Conservation (phyloP, 2,113 vertebrate species). For the Coturnix japonica region DNA sequence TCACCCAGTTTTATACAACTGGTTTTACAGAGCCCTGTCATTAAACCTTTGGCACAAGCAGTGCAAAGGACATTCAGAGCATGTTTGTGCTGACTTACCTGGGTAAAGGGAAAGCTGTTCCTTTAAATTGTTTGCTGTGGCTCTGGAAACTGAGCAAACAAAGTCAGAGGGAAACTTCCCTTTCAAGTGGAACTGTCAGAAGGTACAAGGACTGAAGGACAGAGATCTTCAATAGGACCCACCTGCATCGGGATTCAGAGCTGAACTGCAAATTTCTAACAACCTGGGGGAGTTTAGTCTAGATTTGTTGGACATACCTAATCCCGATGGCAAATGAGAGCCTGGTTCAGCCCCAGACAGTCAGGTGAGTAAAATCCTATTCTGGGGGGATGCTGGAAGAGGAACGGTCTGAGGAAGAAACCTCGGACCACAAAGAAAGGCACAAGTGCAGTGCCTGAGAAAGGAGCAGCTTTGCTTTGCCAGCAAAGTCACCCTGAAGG, state of each 20-base stretch:
- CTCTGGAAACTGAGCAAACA: constrained; percentile 75
- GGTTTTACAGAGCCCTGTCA: constrained; percentile 59
- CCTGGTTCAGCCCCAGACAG: neutral
- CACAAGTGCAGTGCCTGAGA: neutral
- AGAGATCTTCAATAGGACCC: neutral
- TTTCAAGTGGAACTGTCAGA: constrained; percentile 27
- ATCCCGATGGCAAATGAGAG: neutral
- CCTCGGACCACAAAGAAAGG: neutral
- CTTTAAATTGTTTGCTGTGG: constrained; percentile 73
- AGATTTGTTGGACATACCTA: neutral
- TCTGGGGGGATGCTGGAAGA: neutral
- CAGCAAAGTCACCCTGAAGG: neutral
- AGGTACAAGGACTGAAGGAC: constrained; percentile 60
- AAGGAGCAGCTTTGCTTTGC: neutral
- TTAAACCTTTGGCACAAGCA: constrained; percentile 54
- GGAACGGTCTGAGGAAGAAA: neutral
- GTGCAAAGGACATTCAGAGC: constrained; percentile 57
- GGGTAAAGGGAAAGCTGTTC: constrained; percentile 65
- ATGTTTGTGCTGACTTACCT: constrained; percentile 65
- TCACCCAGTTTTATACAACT: constrained; percentile 1
- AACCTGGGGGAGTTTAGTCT: neutral
- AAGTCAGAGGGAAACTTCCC: constrained; percentile 35
- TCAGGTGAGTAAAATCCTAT: constrained; percentile 68
- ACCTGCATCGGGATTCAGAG: neutral
- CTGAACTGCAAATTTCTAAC: neutral